Percentiles rank a stretch among this genome's conserved stretches.
phyloP scores from a whole-genome alignment of 2,113 vertebrate species.

The Chionis minor region DNA sequence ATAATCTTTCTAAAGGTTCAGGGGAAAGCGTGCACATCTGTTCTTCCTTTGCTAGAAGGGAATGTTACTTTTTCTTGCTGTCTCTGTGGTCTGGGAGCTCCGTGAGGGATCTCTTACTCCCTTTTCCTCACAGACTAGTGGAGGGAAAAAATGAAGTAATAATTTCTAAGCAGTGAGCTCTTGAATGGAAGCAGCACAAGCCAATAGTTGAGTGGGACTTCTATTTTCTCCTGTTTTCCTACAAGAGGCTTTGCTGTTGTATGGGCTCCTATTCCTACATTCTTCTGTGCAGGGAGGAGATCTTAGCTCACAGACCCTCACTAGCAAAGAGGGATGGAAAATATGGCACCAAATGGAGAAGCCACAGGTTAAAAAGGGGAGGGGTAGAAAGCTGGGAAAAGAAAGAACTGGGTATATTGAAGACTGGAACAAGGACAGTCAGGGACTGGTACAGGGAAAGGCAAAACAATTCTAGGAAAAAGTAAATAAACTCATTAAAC shows the following conservation, averaged over 20 bases:
- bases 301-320: neutral
- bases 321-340: neutral
- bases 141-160: accelerated
- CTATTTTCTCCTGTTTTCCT: neutral
- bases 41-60: neutral
- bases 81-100: neutral
- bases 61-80: neutral
- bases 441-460: neutral
- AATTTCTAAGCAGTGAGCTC: neutral
- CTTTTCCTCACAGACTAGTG: neutral
- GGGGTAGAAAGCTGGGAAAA: neutral
- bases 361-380: neutral
- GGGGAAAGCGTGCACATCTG: neutral
- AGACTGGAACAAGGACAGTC: neutral
- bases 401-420: neutral
- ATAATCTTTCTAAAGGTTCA: neutral
- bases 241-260: neutral
- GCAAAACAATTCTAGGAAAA: neutral
- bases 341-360: neutral
- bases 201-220: neutral
- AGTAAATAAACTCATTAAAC: neutral
- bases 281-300: neutral
- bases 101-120: neutral
- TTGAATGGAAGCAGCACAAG: neutral
- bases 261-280: neutral